phyloP scores from a whole-genome alignment of 2,797 vertebrate genomes.

The Cuculus canorus region DNA sequence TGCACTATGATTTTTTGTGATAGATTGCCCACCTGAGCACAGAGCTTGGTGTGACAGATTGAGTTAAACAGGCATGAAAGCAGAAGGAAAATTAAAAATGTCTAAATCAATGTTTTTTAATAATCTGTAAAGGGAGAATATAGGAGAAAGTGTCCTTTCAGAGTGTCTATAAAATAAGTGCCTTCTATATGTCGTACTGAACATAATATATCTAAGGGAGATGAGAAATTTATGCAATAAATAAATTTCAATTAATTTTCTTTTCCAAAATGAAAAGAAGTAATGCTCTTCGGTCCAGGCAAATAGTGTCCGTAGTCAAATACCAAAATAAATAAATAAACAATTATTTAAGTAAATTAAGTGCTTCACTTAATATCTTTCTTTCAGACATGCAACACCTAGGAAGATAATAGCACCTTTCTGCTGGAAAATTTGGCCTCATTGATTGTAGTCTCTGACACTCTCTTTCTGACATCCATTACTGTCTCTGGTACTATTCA shows the following conservation, averaged over 20 bases:
- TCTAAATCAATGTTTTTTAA: neutral
- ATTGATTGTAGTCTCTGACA: neutral
- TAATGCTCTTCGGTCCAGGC: neutral
- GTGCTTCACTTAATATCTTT: neutral
- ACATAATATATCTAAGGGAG: neutral
- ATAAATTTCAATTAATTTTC: neutral
- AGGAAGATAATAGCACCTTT: neutral
- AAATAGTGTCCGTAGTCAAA: neutral
- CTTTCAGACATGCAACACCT: neutral
- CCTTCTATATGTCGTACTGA: neutral
- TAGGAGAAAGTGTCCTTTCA: neutral
- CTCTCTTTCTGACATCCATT: neutral
- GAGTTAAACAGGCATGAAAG: slow-evolving; percentile 6
- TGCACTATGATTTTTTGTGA: neutral
- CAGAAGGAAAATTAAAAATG: neutral
- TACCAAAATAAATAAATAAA: slow-evolving; percentile 2
- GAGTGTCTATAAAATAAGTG: neutral
- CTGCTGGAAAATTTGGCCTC: neutral
- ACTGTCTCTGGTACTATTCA: neutral
- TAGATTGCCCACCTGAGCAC: slow-evolving; percentile 7
- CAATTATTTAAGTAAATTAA: neutral
- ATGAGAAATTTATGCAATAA: neutral
- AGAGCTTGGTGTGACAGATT: slow-evolving; percentile 29
- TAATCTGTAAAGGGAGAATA: neutral
- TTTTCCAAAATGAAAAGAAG: neutral